These are phyloP conservation scores for Genyomyrus donnyi DNA, from an alignment of 2,113 vertebrate species.

Conservation along the genomic window DNA sequence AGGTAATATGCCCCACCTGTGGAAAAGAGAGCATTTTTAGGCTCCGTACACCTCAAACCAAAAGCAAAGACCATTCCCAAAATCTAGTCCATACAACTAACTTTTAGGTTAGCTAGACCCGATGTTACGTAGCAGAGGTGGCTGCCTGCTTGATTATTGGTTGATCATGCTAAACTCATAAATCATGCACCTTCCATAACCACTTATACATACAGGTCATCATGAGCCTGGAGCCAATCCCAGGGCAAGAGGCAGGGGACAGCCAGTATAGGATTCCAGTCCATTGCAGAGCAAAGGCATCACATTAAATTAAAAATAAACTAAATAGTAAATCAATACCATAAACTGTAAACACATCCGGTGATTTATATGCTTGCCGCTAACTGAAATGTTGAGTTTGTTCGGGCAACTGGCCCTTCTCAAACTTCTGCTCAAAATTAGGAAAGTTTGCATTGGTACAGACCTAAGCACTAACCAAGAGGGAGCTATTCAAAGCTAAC, in stretches of 20 bases:
- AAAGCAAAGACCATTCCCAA: neutral
- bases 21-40: neutral
- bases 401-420: neutral
- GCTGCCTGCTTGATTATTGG: neutral
- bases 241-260: neutral
- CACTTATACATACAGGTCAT: neutral
- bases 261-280: neutral
- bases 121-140: neutral
- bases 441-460: neutral
- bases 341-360: neutral
- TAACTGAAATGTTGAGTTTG: neutral
- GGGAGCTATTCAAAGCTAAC: neutral
- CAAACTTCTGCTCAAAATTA: neutral
- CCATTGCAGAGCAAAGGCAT: neutral
- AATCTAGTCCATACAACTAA: neutral
- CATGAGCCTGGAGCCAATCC: neutral
- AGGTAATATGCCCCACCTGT: constrained; percentile 93
- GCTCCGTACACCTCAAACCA: neutral
- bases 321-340: neutral
- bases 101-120: neutral
- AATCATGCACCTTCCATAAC: neutral
- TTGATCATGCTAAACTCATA: neutral
- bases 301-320: neutral
- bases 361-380: neutral
- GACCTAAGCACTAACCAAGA: neutral